Conservation (phyloP, 2,797 vertebrate genomes). For the Microchirus variegatus region DNA sequence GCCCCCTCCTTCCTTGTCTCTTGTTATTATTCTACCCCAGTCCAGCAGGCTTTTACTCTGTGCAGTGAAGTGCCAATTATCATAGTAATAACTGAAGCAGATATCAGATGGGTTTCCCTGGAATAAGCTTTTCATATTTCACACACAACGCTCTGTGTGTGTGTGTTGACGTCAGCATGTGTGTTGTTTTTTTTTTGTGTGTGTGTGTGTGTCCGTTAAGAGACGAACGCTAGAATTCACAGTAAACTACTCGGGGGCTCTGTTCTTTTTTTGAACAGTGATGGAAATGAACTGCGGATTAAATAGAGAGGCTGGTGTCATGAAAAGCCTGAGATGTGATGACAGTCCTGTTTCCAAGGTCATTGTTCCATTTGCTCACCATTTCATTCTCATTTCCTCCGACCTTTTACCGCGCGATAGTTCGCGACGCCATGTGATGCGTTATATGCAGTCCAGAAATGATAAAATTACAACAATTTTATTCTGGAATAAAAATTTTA, state of each 20-base stretch:
- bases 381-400: slow-evolving; percentile 34
- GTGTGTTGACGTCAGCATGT: slow-evolving; percentile 13
- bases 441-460: too few relatives aligned
- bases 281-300: slow-evolving; percentile 32
- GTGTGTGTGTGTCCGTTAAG: slow-evolving; percentile 13
- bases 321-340: slow-evolving; percentile 25
- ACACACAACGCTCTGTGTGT: slow-evolving; percentile 35
- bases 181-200: slow-evolving; percentile 8
- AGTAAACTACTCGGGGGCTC: slow-evolving; percentile 24
- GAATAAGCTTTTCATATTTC: slow-evolving; percentile 70
- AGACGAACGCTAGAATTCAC: slow-evolving; percentile 15
- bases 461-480: too few relatives aligned
- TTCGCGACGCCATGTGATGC: slow-evolving; percentile 26
- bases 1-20: slow-evolving; percentile 37
- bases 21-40: slow-evolving; percentile 69
- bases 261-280: slow-evolving; percentile 31
- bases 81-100: slow-evolving; percentile 79
- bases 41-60: slow-evolving; percentile 56
- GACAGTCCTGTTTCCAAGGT: slow-evolving; percentile 52
- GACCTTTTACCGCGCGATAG: slow-evolving; percentile 23
- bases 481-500: too few relatives aligned
- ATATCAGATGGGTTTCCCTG: slow-evolving; percentile 77
- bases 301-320: slow-evolving; percentile 10
- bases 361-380: slow-evolving; percentile 26
- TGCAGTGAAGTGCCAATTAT: slow-evolving; percentile 76